These are phyloP conservation scores for Allacma fusca DNA, from an alignment of 2,888 invertebrate genomes.

Conservation along the genomic window DNA sequence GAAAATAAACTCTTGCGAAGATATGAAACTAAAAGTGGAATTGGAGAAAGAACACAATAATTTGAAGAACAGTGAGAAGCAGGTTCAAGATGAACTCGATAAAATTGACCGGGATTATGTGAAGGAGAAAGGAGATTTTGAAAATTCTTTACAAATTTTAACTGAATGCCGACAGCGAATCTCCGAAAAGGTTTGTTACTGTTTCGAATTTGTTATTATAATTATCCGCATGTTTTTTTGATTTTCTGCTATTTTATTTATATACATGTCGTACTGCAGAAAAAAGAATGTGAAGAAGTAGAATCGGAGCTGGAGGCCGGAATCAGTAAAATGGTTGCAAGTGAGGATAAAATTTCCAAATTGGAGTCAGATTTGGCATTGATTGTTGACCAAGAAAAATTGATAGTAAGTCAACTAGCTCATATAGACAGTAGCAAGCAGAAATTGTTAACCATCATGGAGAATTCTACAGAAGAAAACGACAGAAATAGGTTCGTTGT, in stretches of 20 bases:
- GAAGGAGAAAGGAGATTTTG: slow-evolving; percentile 48
- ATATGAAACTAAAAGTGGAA: slow-evolving; percentile 44
- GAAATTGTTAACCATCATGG: slow-evolving; percentile 59
- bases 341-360: slow-evolving; percentile 57
- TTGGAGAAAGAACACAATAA: slow-evolving; percentile 50
- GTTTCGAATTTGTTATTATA: no score
- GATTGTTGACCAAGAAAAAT: slow-evolving; percentile 59
- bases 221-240: background rate
- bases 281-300: slow-evolving; percentile 49
- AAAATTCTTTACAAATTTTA: slow-evolving; percentile 47
- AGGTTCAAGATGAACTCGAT: slow-evolving; percentile 50
- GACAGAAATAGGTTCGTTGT: slow-evolving; percentile 29
- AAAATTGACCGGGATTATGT: slow-evolving; percentile 50
- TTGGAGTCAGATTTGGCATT: slow-evolving; percentile 58
- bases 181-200: slow-evolving; percentile 47
- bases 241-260: background rate
- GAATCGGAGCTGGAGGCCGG: slow-evolving; percentile 54
- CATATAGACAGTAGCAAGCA: slow-evolving; percentile 61
- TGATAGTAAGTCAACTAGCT: slow-evolving; percentile 58
- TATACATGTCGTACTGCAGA: slow-evolving; percentile 19
- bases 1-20: slow-evolving; percentile 46
- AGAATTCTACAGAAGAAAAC: slow-evolving; percentile 56
- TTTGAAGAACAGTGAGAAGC: slow-evolving; percentile 46
- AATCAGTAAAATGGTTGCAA: slow-evolving; percentile 54
- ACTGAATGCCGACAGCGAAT: slow-evolving; percentile 49